These are phyloP conservation scores for Stictocephala bisonia DNA, from an alignment of 2,888 invertebrate species.

Conservation along the genomic window DNA sequence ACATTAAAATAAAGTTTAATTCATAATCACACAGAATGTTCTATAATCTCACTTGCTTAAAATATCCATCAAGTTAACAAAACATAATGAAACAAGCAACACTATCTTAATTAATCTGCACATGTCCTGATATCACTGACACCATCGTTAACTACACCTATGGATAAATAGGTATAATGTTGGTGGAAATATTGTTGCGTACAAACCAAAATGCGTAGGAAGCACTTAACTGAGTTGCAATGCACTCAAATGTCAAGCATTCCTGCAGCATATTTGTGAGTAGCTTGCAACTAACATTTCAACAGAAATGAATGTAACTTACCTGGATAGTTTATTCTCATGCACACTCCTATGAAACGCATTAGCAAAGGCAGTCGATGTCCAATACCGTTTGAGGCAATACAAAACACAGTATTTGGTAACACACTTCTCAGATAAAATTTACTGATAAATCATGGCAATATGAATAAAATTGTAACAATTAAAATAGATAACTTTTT, in stretches of 20 bases:
- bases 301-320: too few species aligned
- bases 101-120: conserved; percentile 33
- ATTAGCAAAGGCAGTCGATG: conserved; percentile 35
- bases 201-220: conserved; percentile 16
- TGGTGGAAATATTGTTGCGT: too few species aligned
- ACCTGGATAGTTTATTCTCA: conserved; percentile 27
- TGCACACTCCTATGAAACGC: conserved; percentile 31
- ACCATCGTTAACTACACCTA: conserved; percentile 31
- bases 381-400: too few species aligned
- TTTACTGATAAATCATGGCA: conserved; percentile 27
- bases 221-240: too few species aligned
- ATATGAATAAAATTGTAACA: conserved; percentile 43
- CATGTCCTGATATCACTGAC: conserved; percentile 17
- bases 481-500: conserved; percentile 46
- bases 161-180: conserved; percentile 33
- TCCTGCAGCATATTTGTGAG: too few species aligned
- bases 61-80: conserved; percentile 1
- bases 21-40: conserved; percentile 35
- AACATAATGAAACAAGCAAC: conserved; percentile 28
- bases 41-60: conserved; percentile 25
- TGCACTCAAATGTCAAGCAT: too few species aligned
- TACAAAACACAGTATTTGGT: conserved; percentile 38
- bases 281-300: too few species aligned
- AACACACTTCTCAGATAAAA: conserved; percentile 42
- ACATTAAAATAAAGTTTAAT: conserved; percentile 30